Evolutionary conservation across 2,888 invertebrate genomes (phyloP).

Genomic region (Rhamphomyia laevipes): DNA sequence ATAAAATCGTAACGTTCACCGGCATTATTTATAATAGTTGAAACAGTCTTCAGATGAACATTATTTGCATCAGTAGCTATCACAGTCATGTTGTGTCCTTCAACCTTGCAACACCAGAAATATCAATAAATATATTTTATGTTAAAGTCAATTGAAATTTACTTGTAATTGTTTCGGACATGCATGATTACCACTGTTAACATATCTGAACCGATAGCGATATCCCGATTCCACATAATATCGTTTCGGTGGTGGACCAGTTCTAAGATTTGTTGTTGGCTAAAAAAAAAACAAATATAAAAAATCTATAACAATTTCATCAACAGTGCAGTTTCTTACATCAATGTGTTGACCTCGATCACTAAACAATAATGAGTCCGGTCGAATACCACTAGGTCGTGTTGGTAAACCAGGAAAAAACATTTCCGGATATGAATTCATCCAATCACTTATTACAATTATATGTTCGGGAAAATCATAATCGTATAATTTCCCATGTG

Average conservation of each 20-base stretch:
- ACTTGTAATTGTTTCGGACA: conserved; percentile 31
- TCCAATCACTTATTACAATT: conserved; percentile 68
- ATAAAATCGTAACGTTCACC: conserved; percentile 42
- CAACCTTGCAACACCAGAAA: conserved; percentile 17
- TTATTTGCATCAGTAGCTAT: conserved; percentile 31
- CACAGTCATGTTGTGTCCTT: conserved; percentile 26
- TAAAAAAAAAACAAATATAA: background rate
- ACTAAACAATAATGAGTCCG: conserved; percentile 26
- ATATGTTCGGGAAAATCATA: conserved; percentile 57
- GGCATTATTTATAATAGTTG: conserved; percentile 27
- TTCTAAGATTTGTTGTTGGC: background rate
- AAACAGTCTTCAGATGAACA: conserved; percentile 22
- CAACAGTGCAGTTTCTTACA: too few relatives aligned
- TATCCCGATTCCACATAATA: conserved; percentile 13
- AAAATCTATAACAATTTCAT: too few relatives aligned
- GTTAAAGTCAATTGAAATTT: background rate
- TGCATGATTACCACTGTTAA: conserved; percentile 28
- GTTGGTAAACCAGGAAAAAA: conserved; percentile 23
- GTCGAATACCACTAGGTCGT: conserved; percentile 17
- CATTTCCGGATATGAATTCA: conserved; percentile 44
- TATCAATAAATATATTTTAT: too few relatives aligned
- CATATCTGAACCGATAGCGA: conserved; percentile 30
- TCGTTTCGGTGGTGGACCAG: conserved; percentile 17
- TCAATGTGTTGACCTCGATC: conserved; percentile 23
- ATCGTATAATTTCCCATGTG: conserved; percentile 54